Percentiles rank a stretch among this genome's conserved stretches.
These are phyloP conservation scores for Solea senegalensis DNA, from an alignment of 2,113 vertebrate genomes.

Conservation along the genomic window DNA sequence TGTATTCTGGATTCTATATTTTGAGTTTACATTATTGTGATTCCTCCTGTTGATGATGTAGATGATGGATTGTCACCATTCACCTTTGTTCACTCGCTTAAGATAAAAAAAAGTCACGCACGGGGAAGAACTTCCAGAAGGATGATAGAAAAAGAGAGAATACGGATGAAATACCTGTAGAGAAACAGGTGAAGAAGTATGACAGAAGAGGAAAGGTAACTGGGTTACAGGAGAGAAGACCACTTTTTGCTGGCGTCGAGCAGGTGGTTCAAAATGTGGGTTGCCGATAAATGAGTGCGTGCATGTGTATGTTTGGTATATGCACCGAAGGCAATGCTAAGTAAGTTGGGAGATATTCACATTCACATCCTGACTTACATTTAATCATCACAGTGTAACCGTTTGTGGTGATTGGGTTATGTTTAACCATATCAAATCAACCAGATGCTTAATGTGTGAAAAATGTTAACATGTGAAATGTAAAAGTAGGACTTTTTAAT, in stretches of 20 bases:
- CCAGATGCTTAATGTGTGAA: no score
- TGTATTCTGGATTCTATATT: neutral
- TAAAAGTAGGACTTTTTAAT: no score
- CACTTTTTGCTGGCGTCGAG: constrained; percentile 23
- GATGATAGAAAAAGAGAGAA: neutral
- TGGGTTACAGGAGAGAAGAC: constrained; percentile 30
- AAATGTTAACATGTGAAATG: no score
- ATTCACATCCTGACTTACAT: constrained; percentile 12
- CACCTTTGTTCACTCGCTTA: neutral
- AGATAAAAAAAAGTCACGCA: neutral
- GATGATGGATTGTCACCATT: neutral
- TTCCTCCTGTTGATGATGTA: constrained; percentile 7
- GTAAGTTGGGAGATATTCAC: constrained; percentile 19
- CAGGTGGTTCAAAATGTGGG: constrained; percentile 50
- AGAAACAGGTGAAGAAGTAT: neutral
- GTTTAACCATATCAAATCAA: no score
- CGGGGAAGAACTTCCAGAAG: neutral
- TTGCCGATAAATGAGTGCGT: constrained; percentile 60
- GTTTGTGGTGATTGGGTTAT: no score
- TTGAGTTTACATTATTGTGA: neutral
- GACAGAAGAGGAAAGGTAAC: constrained; percentile 17
- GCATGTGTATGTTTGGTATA: no score
- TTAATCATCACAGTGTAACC: neutral
- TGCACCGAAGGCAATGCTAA: constrained; percentile 54
- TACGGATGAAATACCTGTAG: no score